Conservation (phyloP, 2,888 invertebrate genomes). For the Mythimna albipuncta region DNA sequence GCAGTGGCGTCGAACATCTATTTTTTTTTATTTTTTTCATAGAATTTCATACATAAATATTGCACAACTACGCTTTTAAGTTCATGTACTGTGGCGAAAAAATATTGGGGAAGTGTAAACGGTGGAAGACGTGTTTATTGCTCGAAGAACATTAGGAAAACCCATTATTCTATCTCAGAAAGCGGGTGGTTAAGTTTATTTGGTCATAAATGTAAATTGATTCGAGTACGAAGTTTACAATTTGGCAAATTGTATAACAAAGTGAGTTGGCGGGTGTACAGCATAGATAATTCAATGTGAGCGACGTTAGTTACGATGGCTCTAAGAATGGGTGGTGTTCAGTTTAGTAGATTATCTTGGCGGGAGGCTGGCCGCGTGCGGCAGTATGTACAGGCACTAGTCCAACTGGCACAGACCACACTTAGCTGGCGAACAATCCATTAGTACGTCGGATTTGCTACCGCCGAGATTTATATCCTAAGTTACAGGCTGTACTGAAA, state of each 20-base stretch:
- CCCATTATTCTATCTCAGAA: conserved; percentile 10
- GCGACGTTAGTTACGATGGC: conserved; percentile 68
- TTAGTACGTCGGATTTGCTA: conserved; percentile 82
- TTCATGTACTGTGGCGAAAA: conserved; percentile 62
- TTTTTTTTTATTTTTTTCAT: conserved; percentile 81
- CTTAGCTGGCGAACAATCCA: conserved; percentile 83
- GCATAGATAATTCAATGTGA: conserved; percentile 73
- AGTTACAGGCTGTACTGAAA: conserved; percentile 68
- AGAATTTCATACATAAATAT: conserved; percentile 79
- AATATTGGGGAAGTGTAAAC: conserved; percentile 18
- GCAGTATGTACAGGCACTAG: conserved; percentile 77
- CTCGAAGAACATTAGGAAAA: conserved; percentile 8
- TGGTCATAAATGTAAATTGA: conserved; percentile 42
- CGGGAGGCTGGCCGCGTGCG: conserved; percentile 71
- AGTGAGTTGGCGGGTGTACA: conserved; percentile 63
- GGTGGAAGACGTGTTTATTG: conserved; percentile 13
- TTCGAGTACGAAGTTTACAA: conserved; percentile 37
- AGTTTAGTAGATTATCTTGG: conserved; percentile 83
- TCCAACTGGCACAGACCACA: conserved; percentile 83
- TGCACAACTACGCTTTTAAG: conserved; percentile 60
- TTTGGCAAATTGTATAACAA: conserved; percentile 57
- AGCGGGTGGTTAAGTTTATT: conserved; percentile 16
- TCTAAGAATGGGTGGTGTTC: conserved; percentile 72
- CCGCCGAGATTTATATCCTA: conserved; percentile 75
- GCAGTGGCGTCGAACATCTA: conserved; percentile 67